Evolutionary conservation across 2,888 invertebrate genomes (phyloP).

Genomic region (Cepaea hortensis): DNA sequence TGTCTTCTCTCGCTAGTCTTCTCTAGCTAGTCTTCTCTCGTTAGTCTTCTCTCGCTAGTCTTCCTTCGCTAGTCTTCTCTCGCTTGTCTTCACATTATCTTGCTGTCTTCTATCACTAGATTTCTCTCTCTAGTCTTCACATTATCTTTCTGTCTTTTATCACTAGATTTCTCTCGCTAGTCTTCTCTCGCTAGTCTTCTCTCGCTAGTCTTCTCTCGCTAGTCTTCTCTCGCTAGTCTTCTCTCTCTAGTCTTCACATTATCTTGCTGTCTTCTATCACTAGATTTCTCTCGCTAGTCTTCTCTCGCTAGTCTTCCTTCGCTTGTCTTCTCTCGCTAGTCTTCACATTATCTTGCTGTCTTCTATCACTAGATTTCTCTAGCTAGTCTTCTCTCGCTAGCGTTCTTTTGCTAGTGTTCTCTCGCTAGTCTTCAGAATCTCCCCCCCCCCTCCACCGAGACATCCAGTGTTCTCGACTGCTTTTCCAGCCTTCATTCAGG

Average conservation of each 20-base stretch:
- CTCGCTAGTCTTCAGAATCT: no score
- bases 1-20: background rate
- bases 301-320: constrained; percentile 48
- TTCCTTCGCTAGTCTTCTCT: no score
- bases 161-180: background rate
- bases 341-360: constrained; percentile 38
- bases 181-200: background rate
- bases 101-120: no score
- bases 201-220: background rate
- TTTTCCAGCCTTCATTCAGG: no score
- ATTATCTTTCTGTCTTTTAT: no score
- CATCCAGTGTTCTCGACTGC: no score
- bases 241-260: background rate
- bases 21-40: background rate
- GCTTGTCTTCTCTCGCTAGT: constrained; percentile 17
- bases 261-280: constrained; percentile 44
- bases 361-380: constrained; percentile 45
- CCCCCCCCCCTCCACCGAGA: no score
- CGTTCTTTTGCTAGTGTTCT: no score
- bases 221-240: background rate
- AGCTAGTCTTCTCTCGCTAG: constrained; percentile 40
- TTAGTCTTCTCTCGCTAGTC: no score
- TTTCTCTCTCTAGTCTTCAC: no score
- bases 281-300: constrained; percentile 48
- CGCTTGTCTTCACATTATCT: no score